Evolutionary conservation across 1,140 invertebrate genomes (phyloP).

Genomic region (Plutomurus gul): DNA sequence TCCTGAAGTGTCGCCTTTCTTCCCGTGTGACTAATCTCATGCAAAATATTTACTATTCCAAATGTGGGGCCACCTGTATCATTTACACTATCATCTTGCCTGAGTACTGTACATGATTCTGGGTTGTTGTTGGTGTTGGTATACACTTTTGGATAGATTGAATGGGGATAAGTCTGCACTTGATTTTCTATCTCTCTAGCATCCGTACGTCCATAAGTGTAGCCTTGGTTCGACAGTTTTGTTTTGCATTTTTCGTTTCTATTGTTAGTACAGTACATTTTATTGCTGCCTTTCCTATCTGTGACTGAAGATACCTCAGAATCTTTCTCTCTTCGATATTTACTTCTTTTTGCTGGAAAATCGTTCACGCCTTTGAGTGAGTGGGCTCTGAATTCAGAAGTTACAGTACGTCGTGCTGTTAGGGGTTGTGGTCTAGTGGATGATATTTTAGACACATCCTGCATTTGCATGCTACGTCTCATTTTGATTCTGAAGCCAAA

Average conservation of each 20-base stretch:
- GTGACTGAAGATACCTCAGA: not conserved
- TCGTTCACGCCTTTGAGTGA: not conserved
- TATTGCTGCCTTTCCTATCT: not conserved
- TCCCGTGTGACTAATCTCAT: not conserved
- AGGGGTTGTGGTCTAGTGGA: not conserved
- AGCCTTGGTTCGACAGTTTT: not conserved
- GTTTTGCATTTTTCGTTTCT: not conserved
- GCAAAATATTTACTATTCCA: not conserved
- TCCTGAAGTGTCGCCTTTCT: not conserved
- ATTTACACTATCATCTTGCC: not conserved
- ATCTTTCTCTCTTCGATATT: not conserved
- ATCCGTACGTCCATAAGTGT: not conserved
- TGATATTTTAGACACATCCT: not conserved
- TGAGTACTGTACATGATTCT: not conserved
- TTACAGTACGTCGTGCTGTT: not conserved
- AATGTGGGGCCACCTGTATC: not conserved
- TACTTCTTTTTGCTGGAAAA: not conserved
- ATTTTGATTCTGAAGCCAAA: not conserved
- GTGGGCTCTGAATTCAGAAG: not conserved
- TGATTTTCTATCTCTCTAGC: not conserved
- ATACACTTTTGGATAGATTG: not conserved
- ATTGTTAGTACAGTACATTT: not conserved
- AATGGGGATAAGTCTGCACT: not conserved
- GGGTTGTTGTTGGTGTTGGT: not conserved
- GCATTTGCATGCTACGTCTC: not conserved